These are phyloP conservation scores for Propithecus coquereli DNA, from an alignment of 2,113 vertebrate genomes.

Conservation along the genomic window DNA sequence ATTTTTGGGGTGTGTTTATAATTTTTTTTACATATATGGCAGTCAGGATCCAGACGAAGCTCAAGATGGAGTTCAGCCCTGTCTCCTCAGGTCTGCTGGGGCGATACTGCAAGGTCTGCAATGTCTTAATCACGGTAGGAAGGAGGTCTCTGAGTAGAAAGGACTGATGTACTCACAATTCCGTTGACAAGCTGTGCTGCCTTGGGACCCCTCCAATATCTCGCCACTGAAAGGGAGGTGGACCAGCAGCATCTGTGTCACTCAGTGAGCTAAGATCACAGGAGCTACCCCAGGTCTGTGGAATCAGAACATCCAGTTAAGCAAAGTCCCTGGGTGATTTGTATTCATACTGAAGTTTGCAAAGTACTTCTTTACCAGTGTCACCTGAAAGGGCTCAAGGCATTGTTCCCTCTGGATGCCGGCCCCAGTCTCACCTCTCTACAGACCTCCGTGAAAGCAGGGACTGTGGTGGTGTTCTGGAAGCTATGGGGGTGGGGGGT, in stretches of 20 bases:
- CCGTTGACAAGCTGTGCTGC: background rate
- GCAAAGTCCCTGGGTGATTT: background rate
- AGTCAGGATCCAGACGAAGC: background rate
- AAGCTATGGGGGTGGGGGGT: no score
- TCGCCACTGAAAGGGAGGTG: background rate
- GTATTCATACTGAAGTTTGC: background rate
- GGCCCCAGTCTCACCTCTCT: background rate
- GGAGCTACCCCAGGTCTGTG: background rate
- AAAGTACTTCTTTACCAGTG: background rate
- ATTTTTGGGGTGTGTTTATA: background rate
- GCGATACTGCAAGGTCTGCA: background rate
- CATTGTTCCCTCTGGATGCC: background rate
- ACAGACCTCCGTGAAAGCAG: background rate
- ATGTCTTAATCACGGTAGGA: background rate
- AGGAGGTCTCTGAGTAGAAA: background rate
- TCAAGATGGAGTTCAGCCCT: background rate
- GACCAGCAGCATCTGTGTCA: background rate
- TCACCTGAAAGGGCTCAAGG: background rate
- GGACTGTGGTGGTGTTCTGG: no score
- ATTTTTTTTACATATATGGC: background rate
- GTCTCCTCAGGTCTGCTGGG: background rate
- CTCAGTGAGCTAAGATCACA: no score
- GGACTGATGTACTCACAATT: background rate
- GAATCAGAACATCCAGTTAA: background rate
- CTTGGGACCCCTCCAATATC: background rate